Percentiles rank a stretch among this genome's conserved stretches.
Conservation (phyloP, 2,888 invertebrate genomes). For the Hydrotaea diabolus region DNA sequence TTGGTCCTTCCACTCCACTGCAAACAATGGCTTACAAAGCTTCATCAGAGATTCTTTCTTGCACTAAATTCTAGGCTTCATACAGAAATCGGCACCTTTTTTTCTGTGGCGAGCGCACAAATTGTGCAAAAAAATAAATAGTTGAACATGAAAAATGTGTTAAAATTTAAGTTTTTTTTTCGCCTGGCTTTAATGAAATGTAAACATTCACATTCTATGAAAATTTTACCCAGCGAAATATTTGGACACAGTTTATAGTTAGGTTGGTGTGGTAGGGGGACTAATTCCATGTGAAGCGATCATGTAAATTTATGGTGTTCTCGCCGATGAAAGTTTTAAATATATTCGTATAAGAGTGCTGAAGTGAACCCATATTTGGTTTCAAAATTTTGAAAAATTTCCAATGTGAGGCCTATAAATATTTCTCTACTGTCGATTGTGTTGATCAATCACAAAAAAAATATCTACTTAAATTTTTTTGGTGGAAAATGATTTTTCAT, state of each 20-base stretch:
- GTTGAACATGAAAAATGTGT: constrained; percentile 55
- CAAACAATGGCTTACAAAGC: neutral
- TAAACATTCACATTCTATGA: constrained; percentile 23
- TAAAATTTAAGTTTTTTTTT: constrained; percentile 43
- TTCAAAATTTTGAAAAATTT: too few species aligned
- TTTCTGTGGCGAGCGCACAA: constrained; percentile 1
- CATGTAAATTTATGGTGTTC: too few species aligned
- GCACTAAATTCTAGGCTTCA: constrained; percentile 30
- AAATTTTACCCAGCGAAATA: constrained; percentile 4
- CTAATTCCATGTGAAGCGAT: too few species aligned
- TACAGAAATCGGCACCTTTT: constrained; percentile 54
- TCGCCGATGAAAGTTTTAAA: too few species aligned
- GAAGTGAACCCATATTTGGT: too few species aligned
- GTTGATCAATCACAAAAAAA: too few species aligned
- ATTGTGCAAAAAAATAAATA: constrained; percentile 9
- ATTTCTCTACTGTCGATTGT: too few species aligned
- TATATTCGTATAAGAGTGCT: too few species aligned
- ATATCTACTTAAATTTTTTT: too few species aligned
- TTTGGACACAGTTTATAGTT: neutral
- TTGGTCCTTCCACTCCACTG: neutral
- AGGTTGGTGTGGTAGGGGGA: too few species aligned
- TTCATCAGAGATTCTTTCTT: constrained; percentile 15
- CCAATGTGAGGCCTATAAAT: too few species aligned
- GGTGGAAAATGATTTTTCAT: too few species aligned
- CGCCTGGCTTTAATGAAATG: constrained; percentile 34